Percentiles rank a stretch among this genome's conserved stretches.
phyloP scores from a whole-genome alignment of 2,113 vertebrate genomes.

The Lepus timidus region DNA sequence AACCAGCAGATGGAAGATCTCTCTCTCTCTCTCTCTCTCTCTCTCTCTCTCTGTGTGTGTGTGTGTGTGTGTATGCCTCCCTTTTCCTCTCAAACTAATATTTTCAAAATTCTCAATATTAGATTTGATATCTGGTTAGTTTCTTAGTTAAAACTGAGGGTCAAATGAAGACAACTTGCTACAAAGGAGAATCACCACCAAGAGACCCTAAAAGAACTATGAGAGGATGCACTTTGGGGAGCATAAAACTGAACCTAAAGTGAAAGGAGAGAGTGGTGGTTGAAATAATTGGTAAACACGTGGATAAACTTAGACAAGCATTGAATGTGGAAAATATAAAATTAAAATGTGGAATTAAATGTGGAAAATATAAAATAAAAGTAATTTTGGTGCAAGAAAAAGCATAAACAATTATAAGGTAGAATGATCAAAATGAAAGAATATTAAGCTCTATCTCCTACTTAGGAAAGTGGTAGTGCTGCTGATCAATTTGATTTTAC shows the following conservation, averaged over 20 bases:
- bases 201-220: background rate
- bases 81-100: background rate
- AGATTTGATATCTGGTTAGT: background rate
- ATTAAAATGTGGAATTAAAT: background rate
- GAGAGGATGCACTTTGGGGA: background rate
- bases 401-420: background rate
- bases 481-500: background rate
- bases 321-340: background rate
- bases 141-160: constrained; percentile 21
- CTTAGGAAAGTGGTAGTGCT: constrained; percentile 18
- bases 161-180: constrained; percentile 18
- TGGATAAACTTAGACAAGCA: background rate
- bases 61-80: too few relatives aligned
- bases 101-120: constrained; percentile 9
- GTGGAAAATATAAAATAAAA: background rate
- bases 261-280: background rate
- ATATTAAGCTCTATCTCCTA: background rate
- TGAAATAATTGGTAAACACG: background rate
- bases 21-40: too few relatives aligned
- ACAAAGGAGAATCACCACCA: background rate
- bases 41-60: too few relatives aligned
- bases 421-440: constrained; percentile 8
- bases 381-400: constrained; percentile 14
- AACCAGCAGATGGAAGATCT: too few relatives aligned
- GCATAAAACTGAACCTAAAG: constrained; percentile 17